Evolutionary conservation across 2,113 vertebrate species (phyloP), one percentile per base, ranked within the genome.

Genomic region (Calcarius ornatus): DNA sequence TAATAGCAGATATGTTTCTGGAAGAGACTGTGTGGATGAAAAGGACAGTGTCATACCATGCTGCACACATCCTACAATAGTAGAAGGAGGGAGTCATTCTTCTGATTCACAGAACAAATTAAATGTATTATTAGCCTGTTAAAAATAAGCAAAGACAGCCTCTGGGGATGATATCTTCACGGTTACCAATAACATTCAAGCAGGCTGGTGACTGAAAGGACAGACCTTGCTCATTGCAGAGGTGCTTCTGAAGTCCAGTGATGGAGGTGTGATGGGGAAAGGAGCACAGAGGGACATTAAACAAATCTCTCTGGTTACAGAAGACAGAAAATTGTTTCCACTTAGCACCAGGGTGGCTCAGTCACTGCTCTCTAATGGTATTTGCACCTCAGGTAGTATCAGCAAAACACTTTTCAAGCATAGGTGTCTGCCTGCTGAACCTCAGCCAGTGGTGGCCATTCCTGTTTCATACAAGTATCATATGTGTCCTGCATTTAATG

Each of bases 391-490:
- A 59, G 50, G 5, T 20, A 35, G 24, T 24, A 17, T 3, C n/a
- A 71, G 45, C 9, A 48, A 54, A 78, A 60, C 12, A 22, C 11
- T 30, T 77, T 23, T 47, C 23, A 57, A 59, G 22, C 4, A 3
- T 2, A 61, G 33, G 24, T 15, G 24, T 15, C 8, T 84, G 11
- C 30, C 45, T 51, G 16, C 64, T 57, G 33, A 6, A 8, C 11
- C 27, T 78, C 31, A 61, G 50, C 18, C 54, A 31, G 37, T 4
- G 17, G 56, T 53, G 65, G 42, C 20, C 45, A 37, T 53, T 48
- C 22, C 47, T 28, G 7, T 73, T 70, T 70, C 18, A 17, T 20
- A 24, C 0, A 0, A 38, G 3, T 30, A 61, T 38, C 14, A 56
- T 6, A 8, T 11, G 8, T 24, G 33, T 54, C 21, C 11, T 69